phyloP scores from a whole-genome alignment of 1,140 invertebrate genomes.

The Galleria mellonella region DNA sequence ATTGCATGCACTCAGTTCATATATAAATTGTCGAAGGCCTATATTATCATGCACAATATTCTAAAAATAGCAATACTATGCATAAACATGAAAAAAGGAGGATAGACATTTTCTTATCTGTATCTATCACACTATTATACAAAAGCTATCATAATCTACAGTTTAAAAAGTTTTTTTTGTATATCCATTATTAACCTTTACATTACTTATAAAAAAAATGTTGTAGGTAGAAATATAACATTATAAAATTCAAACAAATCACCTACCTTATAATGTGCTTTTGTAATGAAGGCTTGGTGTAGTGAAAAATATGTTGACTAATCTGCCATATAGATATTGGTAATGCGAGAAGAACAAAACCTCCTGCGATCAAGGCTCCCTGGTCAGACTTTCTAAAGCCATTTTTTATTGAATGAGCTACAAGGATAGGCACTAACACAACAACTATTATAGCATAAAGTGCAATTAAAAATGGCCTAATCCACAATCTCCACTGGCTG shows the following conservation, averaged over 20 bases:
- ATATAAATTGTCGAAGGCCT: no score
- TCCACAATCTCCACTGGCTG: constrained; percentile 90
- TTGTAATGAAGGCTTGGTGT: constrained; percentile 93
- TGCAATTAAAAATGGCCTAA: constrained; percentile 86
- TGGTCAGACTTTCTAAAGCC: constrained; percentile 84
- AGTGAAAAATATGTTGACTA: constrained; percentile 94
- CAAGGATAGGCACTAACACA: constrained; percentile 87
- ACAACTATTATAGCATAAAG: constrained; percentile 87
- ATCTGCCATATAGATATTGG: constrained; percentile 97
- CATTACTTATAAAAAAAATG: no score
- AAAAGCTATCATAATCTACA: no score
- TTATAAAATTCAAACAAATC: neutral
- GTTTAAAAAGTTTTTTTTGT: no score
- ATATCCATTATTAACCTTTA: no score
- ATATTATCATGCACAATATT: no score
- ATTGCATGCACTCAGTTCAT: no score
- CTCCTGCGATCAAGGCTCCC: constrained; percentile 88
- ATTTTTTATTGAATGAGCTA: constrained; percentile 80
- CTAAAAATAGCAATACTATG: no score
- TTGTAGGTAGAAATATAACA: no score
- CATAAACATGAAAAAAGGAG: no score
- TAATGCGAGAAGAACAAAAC: constrained; percentile 92
- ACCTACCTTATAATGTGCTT: constrained; percentile 93
- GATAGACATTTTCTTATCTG: no score
- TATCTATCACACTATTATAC: no score